A percentile compares a stretch with the other conserved stretches of the same genome.
phyloP scores from a whole-genome alignment of 2,113 vertebrate genomes.

The Neolamprologus variostigma region DNA sequence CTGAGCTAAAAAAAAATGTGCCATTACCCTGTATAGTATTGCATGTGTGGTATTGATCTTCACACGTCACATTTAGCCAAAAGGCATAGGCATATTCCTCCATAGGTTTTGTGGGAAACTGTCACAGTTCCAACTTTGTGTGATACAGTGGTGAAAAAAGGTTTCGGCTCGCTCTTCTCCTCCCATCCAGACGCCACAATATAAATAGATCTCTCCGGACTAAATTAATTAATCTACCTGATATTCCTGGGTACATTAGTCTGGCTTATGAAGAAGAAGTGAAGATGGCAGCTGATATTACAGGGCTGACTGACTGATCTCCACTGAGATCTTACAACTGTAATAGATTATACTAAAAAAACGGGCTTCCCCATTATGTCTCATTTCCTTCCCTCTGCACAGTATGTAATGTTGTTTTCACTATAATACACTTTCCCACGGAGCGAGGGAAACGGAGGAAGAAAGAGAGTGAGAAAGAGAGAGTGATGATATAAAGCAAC shows the following conservation, averaged over 20 bases:
- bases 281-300: neutral
- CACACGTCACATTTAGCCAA: neutral
- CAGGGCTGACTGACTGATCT: constrained; percentile 26
- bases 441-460: constrained; percentile 7
- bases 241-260: constrained; percentile 1
- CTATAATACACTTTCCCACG: constrained; percentile 27
- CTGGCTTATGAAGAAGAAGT: constrained; percentile 12
- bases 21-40: neutral
- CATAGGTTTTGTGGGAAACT: neutral
- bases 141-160: neutral
- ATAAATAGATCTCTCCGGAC: neutral
- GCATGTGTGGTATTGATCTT: neutral
- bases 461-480: constrained; percentile 14
- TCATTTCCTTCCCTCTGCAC: constrained; percentile 23
- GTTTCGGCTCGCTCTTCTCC: neutral
- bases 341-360: constrained; percentile 17
- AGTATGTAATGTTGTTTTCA: constrained; percentile 24
- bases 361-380: constrained; percentile 33
- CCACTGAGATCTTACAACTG: constrained; percentile 23
- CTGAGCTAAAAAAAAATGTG: neutral
- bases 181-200: neutral
- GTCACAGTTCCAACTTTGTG: neutral
- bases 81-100: neutral
- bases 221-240: neutral
- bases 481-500: constrained; percentile 57